Evolutionary conservation across 2,113 vertebrate species (phyloP).

Genomic region (Perca schrenkii): DNA sequence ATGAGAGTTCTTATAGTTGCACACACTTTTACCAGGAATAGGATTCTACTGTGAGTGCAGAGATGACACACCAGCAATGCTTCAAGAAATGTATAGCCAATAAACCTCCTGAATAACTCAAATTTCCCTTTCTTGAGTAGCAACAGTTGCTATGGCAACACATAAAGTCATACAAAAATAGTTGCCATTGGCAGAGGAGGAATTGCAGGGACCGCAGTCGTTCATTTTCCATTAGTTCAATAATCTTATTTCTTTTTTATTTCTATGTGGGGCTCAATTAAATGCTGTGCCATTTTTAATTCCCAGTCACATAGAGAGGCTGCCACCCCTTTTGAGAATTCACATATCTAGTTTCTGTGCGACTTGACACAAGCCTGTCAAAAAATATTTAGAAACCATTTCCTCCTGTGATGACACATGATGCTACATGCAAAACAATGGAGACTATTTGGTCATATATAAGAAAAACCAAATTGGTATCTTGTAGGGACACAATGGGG

Average conservation of each 20-base stretch:
- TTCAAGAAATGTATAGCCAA: conserved; percentile 58
- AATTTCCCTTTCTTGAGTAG: conserved; percentile 68
- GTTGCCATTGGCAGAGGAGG: conserved; percentile 70
- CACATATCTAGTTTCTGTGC: background rate
- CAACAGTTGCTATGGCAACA: conserved; percentile 85
- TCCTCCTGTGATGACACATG: background rate
- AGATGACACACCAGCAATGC: conserved; percentile 8
- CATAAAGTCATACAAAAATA: conserved; percentile 78
- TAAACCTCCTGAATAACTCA: conserved; percentile 67
- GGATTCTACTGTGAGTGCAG: background rate
- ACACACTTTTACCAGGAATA: background rate
- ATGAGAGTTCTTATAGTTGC: background rate
- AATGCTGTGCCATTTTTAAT: background rate
- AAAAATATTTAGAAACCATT: background rate
- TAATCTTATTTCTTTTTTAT: conserved; percentile 10
- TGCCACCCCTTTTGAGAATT: background rate
- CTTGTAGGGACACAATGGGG: background rate
- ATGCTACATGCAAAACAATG: background rate
- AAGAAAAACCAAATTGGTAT: background rate
- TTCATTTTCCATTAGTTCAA: conserved; percentile 48
- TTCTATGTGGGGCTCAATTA: conserved; percentile 20
- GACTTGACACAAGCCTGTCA: background rate
- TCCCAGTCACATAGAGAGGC: background rate
- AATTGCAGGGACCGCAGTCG: conserved; percentile 43
- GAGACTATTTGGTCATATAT: background rate